These are phyloP conservation scores for Scomberomorus guttatus DNA, from an alignment of 2,797 vertebrate genomes.

Conservation along the genomic window DNA sequence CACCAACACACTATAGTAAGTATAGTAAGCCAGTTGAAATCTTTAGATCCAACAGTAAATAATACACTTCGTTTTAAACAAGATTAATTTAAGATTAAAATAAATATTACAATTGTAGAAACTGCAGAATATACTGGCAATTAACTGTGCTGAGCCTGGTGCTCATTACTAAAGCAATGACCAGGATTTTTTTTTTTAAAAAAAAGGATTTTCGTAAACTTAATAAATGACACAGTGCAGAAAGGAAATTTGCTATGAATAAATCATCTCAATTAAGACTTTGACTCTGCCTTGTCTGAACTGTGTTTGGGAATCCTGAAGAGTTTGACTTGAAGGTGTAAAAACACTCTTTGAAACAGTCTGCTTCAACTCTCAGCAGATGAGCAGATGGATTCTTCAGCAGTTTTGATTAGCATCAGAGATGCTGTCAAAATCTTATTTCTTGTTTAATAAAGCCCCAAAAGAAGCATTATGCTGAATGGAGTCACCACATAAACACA, in stretches of 20 bases:
- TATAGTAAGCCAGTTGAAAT: background rate
- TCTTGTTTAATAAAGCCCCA: background rate
- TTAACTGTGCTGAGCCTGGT: too few species aligned
- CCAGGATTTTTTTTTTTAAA: background rate
- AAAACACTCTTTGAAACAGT: background rate
- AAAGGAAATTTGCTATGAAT: background rate
- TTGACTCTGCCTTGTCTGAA: background rate
- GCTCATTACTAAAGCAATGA: background rate
- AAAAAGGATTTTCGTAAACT: too few species aligned
- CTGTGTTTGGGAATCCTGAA: background rate
- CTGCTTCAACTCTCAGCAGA: too few species aligned
- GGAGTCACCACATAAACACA: too few species aligned
- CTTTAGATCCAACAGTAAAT: background rate
- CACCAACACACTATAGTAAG: background rate
- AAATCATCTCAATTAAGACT: background rate
- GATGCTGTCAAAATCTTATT: background rate
- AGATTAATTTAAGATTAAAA: background rate
- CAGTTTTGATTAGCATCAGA: background rate
- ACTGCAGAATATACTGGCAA: background rate
- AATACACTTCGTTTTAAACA: background rate
- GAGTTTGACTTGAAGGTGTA: background rate
- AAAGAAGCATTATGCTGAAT: background rate
- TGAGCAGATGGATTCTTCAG: background rate
- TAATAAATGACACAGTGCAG: background rate
- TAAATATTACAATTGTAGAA: background rate